Evolutionary conservation across 2,797 vertebrate species (phyloP).

Genomic region (Anas capensis): DNA sequence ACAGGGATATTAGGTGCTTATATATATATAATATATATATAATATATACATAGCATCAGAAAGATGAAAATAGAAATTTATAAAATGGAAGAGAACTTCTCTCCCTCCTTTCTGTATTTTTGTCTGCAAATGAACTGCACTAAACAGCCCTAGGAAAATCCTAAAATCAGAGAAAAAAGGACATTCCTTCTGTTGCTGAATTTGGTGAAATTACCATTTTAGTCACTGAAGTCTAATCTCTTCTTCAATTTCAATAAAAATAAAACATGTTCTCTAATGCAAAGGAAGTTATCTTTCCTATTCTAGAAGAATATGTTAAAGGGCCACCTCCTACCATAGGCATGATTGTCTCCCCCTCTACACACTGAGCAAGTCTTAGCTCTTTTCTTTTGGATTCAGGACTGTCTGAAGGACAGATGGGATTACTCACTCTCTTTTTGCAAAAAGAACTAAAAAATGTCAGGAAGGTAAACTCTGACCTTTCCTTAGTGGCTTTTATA

Average conservation of each 20-base stretch:
- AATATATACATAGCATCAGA: background rate
- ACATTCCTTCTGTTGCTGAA: background rate
- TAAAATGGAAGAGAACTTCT: background rate
- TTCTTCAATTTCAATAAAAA: background rate
- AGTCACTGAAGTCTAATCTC: background rate
- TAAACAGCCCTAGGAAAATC: background rate
- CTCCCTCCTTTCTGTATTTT: background rate
- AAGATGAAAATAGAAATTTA: background rate
- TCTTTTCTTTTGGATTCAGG: background rate
- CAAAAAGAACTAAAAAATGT: background rate
- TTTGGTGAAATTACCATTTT: background rate
- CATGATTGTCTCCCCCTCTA: background rate
- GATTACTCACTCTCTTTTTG: background rate
- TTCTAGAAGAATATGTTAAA: background rate
- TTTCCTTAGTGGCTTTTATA: background rate
- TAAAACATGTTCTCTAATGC: background rate
- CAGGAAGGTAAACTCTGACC: background rate
- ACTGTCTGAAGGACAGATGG: background rate
- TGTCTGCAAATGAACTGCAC: background rate
- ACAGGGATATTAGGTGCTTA: background rate
- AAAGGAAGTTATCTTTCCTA: rapidly evolving
- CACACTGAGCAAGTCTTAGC: background rate
- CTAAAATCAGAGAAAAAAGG: background rate
- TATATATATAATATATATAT: no score
- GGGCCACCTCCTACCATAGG: background rate